phyloP scores from a whole-genome alignment of 2,113 vertebrate genomes.

The Albula glossodonta region DNA sequence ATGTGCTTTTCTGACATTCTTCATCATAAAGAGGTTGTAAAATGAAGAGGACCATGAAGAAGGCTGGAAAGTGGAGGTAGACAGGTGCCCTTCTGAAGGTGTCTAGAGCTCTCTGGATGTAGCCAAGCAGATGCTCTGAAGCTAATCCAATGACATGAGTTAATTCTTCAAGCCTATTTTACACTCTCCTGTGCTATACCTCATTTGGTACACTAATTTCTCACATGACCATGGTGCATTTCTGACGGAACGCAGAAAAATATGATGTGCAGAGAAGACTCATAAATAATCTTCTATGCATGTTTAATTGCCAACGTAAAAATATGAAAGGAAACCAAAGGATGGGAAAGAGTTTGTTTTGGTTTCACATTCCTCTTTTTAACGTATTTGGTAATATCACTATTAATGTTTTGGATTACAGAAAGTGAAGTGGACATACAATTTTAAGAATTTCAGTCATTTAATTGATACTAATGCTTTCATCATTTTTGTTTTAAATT shows the following conservation, averaged over 20 bases:
- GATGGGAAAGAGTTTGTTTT: too few species aligned
- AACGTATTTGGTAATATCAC: too few species aligned
- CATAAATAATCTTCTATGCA: too few species aligned
- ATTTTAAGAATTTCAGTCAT: too few species aligned
- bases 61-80: conserved; percentile 44
- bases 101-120: conserved; percentile 62
- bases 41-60: conserved; percentile 62
- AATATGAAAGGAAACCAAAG: too few species aligned
- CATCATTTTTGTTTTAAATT: too few species aligned
- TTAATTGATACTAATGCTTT: too few species aligned
- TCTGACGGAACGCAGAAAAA: neutral
- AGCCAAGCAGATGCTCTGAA: conserved; percentile 71
- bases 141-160: conserved; percentile 88
- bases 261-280: too few species aligned
- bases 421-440: too few species aligned
- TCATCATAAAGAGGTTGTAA: conserved; percentile 73
- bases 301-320: neutral
- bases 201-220: conserved; percentile 40
- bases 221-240: conserved; percentile 3
- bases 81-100: conserved; percentile 61
- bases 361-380: too few species aligned
- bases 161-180: conserved; percentile 64
- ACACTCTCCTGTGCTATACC: conserved; percentile 46
- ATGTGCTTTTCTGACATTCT: conserved; percentile 59
- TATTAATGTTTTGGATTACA: too few species aligned